These are phyloP conservation scores for Pteria penguin DNA, from an alignment of 2,888 invertebrate genomes.

Conservation along the genomic window DNA sequence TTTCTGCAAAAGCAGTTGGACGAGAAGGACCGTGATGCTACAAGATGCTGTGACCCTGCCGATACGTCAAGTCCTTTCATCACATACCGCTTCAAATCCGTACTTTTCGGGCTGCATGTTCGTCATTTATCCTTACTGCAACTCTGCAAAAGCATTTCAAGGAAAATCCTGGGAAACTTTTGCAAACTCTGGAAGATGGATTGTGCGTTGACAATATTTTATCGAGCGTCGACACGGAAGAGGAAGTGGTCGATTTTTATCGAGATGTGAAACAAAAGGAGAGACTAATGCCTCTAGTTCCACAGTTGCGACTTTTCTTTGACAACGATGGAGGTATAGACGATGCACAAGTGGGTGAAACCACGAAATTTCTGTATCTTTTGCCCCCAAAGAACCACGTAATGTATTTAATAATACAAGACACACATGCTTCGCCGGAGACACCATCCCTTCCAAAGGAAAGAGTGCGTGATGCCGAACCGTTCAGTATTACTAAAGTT, in stretches of 20 bases:
- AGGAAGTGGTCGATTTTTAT: too few relatives aligned
- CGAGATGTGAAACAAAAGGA: too few relatives aligned
- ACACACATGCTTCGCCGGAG: slow-evolving; percentile 37
- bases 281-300: not conserved
- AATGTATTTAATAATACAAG: slow-evolving; percentile 32
- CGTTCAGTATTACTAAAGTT: slow-evolving; percentile 44
- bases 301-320: not conserved
- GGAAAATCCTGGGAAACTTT: not conserved
- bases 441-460: slow-evolving; percentile 38
- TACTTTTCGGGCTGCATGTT: not conserved
- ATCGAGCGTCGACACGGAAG: not conserved
- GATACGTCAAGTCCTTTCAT: not conserved
- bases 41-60: not conserved
- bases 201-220: not conserved
- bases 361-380: slow-evolving; percentile 12
- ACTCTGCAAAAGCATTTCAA: slow-evolving; percentile 1
- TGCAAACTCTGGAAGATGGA: not conserved
- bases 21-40: not conserved
- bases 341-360: slow-evolving; percentile 1
- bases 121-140: not conserved
- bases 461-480: slow-evolving; percentile 28
- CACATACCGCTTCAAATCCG: not conserved
- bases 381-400: slow-evolving; percentile 31
- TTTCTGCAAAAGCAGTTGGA: not conserved
- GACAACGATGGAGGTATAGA: not conserved